phyloP scores from a whole-genome alignment of 2,888 invertebrate genomes.

The Perizoma affinitatum region DNA sequence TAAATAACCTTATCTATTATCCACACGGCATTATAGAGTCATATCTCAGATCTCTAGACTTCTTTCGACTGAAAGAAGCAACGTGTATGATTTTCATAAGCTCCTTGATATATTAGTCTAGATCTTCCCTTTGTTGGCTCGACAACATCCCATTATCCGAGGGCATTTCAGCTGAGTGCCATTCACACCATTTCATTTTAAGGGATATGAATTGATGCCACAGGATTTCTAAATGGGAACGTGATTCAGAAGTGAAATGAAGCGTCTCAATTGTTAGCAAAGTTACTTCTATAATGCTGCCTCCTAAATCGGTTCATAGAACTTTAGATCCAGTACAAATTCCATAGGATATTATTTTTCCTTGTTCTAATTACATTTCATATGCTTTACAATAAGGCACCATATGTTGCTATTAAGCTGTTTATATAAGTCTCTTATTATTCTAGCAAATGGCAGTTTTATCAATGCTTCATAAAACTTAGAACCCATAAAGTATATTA shows the following conservation, averaged over 20 bases:
- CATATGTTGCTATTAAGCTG: too few relatives aligned
- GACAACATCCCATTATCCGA: slow-evolving; percentile 54
- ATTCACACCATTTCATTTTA: slow-evolving; percentile 34
- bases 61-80: slow-evolving; percentile 40
- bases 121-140: slow-evolving; percentile 59
- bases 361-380: too few relatives aligned
- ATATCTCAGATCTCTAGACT: slow-evolving; percentile 36
- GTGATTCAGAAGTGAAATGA: slow-evolving; percentile 20
- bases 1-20: too few relatives aligned
- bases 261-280: slow-evolving; percentile 20
- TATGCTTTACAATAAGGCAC: too few relatives aligned
- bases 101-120: slow-evolving; percentile 64
- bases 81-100: slow-evolving; percentile 60
- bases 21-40: slow-evolving; percentile 11
- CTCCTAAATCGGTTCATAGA: slow-evolving; percentile 1
- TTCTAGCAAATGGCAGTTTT: too few relatives aligned
- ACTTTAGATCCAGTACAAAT: neutral
- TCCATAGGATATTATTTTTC: too few relatives aligned
- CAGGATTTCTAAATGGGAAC: slow-evolving; percentile 15
- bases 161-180: slow-evolving; percentile 39
- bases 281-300: slow-evolving; percentile 4
- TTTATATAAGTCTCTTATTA: too few relatives aligned
- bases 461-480: too few relatives aligned
- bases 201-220: slow-evolving; percentile 25
- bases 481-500: too few relatives aligned